Evolutionary conservation across 2,888 invertebrate species (phyloP).

Genomic region (Conomelus anceps): DNA sequence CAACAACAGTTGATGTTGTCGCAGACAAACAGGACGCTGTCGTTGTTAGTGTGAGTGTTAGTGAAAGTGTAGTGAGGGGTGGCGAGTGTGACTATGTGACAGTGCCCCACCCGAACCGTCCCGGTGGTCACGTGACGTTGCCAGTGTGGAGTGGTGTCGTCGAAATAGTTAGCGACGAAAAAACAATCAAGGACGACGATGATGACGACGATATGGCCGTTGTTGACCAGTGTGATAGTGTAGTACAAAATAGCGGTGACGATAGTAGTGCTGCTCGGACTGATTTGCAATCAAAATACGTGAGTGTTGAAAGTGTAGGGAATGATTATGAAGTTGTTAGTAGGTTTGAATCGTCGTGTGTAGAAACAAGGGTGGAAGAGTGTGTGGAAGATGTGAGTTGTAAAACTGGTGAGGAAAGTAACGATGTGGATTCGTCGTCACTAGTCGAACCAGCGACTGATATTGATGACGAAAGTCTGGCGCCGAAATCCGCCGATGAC

Average conservation of each 20-base stretch:
- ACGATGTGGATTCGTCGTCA: neutral
- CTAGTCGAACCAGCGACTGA: neutral
- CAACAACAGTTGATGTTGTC: neutral
- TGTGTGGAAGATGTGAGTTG: neutral
- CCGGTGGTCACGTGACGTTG: neutral
- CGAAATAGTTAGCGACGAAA: neutral
- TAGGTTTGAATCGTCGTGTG: no score
- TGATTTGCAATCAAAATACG: neutral
- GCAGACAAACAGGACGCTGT: neutral
- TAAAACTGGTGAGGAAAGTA: neutral
- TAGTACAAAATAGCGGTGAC: neutral
- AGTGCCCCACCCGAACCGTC: neutral
- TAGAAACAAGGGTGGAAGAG: no score
- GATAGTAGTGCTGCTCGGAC: neutral
- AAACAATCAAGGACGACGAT: neutral
- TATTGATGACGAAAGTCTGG: neutral
- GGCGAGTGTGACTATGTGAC: neutral
- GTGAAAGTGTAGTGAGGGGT: neutral
- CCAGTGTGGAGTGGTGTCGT: neutral
- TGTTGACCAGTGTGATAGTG: neutral
- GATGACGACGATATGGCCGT: neutral
- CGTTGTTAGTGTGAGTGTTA: neutral
- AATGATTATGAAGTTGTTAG: no score
- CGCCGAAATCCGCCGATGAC: neutral
- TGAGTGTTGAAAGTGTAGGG: no score